A percentile compares a stretch with the other conserved stretches of the same genome.
These are phyloP conservation scores for Wiebesia pumilae DNA, from an alignment of 1,140 invertebrate species.

Conservation along the genomic window DNA sequence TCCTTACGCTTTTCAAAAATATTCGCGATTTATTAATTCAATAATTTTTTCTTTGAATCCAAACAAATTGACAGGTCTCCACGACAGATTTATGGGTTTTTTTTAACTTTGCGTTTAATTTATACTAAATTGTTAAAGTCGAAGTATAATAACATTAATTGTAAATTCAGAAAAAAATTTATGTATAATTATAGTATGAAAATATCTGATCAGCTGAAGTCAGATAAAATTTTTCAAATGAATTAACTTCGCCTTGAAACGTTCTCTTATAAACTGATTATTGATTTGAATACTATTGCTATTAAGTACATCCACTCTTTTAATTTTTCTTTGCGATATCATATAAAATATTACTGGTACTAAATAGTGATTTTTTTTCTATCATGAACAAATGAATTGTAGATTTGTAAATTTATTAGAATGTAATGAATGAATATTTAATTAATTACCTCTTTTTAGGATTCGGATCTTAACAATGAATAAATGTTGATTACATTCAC, in stretches of 20 bases:
- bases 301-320: neutral
- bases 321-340: neutral
- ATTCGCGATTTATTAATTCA: conserved; percentile 32
- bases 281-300: neutral
- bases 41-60: conserved; percentile 31
- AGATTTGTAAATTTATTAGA: too few species aligned
- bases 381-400: too few species aligned
- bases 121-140: conserved; percentile 24
- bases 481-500: too few species aligned
- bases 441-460: too few species aligned
- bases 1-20: conserved; percentile 44
- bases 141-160: conserved; percentile 43
- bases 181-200: neutral
- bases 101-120: conserved; percentile 9
- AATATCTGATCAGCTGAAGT: neutral
- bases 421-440: too few species aligned
- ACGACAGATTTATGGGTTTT: conserved; percentile 26
- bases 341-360: too few species aligned
- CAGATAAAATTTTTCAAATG: neutral
- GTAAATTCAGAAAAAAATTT: conserved; percentile 37
- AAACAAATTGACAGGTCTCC: conserved; percentile 48
- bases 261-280: neutral
- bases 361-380: too few species aligned
- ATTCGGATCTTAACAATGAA: too few species aligned
- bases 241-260: neutral